Conservation (phyloP, 1,140 invertebrate genomes). For the Trachelipus rathkii region DNA sequence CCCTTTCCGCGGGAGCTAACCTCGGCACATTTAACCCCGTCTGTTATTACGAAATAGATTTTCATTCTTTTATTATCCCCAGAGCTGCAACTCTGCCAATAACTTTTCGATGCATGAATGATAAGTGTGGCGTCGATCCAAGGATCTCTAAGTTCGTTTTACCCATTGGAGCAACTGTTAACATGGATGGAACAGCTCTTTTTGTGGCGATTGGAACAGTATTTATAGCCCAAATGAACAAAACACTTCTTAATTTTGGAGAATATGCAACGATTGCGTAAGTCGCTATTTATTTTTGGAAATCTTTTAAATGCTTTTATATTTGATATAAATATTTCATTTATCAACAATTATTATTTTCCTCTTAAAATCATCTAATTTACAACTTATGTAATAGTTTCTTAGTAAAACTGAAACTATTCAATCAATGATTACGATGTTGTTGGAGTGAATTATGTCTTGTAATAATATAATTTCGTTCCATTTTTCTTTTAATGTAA, state of each 20-base stretch:
- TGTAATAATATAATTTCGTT: no score
- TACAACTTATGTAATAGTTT: no score
- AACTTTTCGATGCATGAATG: conserved; percentile 89
- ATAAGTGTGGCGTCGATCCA: conserved; percentile 80
- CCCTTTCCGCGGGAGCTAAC: background rate
- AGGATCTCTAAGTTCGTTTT: conserved; percentile 86
- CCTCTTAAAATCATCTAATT: no score
- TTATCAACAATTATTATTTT: no score
- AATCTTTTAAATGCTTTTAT: background rate
- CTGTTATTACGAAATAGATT: background rate
- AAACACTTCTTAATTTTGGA: conserved; percentile 68
- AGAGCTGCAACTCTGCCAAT: conserved; percentile 91
- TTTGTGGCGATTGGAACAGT: conserved; percentile 83
- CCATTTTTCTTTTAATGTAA: no score
- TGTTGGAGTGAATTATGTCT: no score
- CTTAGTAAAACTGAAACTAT: no score
- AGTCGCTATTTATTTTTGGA: conserved; percentile 49
- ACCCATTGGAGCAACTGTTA: conserved; percentile 85
- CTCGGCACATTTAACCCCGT: background rate
- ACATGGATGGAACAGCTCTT: conserved; percentile 91
- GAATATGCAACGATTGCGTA: conserved; percentile 75
- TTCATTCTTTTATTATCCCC: conserved; percentile 48
- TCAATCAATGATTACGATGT: no score
- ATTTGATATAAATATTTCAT: background rate
- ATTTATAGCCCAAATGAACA: conserved; percentile 89